A percentile compares a stretch with the other conserved stretches of the same genome.
Evolutionary conservation across 2,113 vertebrate genomes (phyloP).

Genomic region (Piprites chloris): DNA sequence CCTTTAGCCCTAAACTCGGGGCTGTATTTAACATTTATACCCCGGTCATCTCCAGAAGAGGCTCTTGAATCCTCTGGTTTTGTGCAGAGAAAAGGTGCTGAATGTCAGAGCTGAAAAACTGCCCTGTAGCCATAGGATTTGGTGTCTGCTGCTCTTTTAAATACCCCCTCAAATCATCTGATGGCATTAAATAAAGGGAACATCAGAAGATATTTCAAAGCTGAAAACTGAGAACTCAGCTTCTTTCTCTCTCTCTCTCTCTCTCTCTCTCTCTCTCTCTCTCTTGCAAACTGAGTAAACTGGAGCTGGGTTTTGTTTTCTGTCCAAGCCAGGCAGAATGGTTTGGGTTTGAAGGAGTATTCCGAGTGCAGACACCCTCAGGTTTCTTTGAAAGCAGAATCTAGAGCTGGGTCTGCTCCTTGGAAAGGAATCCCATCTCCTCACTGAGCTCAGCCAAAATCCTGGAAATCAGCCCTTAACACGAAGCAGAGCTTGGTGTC

Average conservation of each 20-base stretch:
- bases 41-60: not conserved
- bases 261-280: not conserved
- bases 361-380: not conserved
- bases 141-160: not conserved
- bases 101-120: not conserved
- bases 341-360: not conserved
- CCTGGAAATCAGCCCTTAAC: not conserved
- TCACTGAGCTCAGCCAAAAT: not conserved
- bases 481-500: not conserved
- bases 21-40: not conserved
- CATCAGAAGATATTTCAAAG: not conserved
- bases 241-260: not conserved
- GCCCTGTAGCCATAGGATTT: not conserved
- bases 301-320: not conserved
- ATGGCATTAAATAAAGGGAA: not conserved
- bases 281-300: not conserved
- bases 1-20: not conserved
- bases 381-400: constrained; percentile 11
- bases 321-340: not conserved
- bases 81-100: not conserved
- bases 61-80: not conserved
- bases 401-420: not conserved
- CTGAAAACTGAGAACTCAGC: not conserved
- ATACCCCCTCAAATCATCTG: not conserved
- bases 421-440: not conserved